Conservation (phyloP, 2,113 vertebrate species). For the Collichthys lucidus region DNA sequence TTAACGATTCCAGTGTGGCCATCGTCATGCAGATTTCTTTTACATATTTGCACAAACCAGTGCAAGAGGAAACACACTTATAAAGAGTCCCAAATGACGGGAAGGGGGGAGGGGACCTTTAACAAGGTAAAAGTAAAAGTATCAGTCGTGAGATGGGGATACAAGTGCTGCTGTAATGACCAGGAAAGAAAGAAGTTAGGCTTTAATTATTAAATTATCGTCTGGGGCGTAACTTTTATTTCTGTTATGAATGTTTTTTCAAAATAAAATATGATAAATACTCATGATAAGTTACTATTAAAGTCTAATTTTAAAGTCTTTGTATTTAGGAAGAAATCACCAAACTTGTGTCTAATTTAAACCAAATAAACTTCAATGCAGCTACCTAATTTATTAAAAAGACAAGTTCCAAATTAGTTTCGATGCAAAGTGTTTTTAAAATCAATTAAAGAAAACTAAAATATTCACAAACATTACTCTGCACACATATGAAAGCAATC, state of each 20-base stretch:
- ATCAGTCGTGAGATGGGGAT: not conserved
- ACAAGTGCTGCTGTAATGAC: not conserved
- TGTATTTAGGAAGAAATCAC: not conserved
- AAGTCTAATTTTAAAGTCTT: too few species aligned
- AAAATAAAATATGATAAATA: not conserved
- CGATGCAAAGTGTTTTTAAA: not conserved
- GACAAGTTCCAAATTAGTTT: constrained; percentile 1
- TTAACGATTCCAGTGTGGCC: constrained; percentile 28
- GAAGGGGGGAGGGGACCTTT: not conserved
- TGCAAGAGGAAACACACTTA: not conserved
- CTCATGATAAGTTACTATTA: not conserved
- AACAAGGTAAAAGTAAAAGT: not conserved
- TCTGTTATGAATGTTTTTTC: not conserved
- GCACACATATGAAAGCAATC: constrained; percentile 72
- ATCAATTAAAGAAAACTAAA: constrained; percentile 16
- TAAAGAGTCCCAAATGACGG: not conserved
- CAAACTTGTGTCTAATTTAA: not conserved
- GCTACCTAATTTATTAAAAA: not conserved
- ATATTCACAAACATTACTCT: constrained; percentile 8
- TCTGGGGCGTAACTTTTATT: not conserved
- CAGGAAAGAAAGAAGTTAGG: not conserved
- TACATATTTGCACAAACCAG: constrained; percentile 30
- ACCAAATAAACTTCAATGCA: not conserved
- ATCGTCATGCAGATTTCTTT: constrained; percentile 34
- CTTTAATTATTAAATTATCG: not conserved